Evolutionary conservation across 2,797 vertebrate genomes (phyloP).

Genomic region (Neopelma chrysocephalum): DNA sequence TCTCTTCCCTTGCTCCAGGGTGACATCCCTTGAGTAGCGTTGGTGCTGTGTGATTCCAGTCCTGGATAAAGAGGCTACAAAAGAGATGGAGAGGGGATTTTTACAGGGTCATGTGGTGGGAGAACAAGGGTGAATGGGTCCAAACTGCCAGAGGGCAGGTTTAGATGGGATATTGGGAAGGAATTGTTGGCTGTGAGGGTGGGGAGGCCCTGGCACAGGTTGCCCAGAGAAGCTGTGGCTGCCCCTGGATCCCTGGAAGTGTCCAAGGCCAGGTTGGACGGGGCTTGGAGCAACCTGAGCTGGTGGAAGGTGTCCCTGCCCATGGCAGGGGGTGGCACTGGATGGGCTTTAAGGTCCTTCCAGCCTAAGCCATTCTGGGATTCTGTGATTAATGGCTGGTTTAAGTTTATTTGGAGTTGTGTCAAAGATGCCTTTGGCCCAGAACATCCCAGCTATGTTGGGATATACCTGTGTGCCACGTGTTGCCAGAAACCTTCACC

Average conservation of each 20-base stretch:
- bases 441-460: background rate
- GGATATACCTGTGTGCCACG: accelerated
- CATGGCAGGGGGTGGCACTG: background rate
- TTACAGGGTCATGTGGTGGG: background rate
- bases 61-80: background rate
- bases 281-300: background rate
- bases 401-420: background rate
- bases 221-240: background rate
- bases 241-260: background rate
- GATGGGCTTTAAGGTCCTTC: background rate
- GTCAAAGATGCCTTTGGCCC: background rate
- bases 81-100: background rate
- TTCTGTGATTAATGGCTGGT: background rate
- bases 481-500: background rate
- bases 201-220: background rate
- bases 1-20: background rate
- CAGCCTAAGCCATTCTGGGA: background rate
- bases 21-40: background rate
- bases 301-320: background rate
- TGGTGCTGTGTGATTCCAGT: background rate
- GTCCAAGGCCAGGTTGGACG: background rate
- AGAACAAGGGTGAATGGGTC: background rate
- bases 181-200: background rate
- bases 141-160: background rate
- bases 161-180: background rate